Evolutionary conservation across 1,140 invertebrate species (phyloP), one percentile per base, ranked within the genome.

Genomic region (Drosophila orosa): DNA sequence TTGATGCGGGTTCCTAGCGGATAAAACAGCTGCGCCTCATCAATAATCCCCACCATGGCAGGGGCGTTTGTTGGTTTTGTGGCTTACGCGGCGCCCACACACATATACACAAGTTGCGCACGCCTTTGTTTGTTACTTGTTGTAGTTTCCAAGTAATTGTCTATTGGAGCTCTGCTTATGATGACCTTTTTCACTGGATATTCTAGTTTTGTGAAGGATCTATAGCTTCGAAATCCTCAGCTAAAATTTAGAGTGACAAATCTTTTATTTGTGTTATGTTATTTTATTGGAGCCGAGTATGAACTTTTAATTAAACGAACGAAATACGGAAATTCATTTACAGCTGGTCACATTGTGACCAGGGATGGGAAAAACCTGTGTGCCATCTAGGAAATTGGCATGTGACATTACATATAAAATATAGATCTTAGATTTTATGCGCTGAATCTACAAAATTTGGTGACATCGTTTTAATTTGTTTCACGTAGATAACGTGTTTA

Each of bases 41-140:
- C 86, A 55, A 92, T 90, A 71, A 92, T 81, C 58, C 91, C 90
- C 68, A 92, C 91, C 91, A 92, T 92, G 61, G 54, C 72, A 71
- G 47, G 67, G 67, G 40, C 45, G 48, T 52, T 52, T 61, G 17
- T 69, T 72, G 48, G 65, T 74, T 42, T 47, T 57, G 22, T 63
- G 61, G 54, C 47, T 77, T 76, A 22, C n/a, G 22, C 60, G 66
- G 57, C 44, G 73, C 52, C 48, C 61, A 81, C 50, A 57, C 67
- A 40, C 67, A 7, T 35, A 66, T 37, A 48, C 22, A 56, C 58
- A 60, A 52, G 39, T 22, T 35, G 19, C 31, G 42, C 31, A 54
- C 52, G 31, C 33, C 62, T 55, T 68, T 63, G n/a, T 35, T 52
- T 19, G 37, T 48, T 27, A 5, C 24, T 50, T 33, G 10, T 6